Base-by-base conservation (phyloP, 2,113 vertebrate species). In the Tichodroma muraria region DNA sequence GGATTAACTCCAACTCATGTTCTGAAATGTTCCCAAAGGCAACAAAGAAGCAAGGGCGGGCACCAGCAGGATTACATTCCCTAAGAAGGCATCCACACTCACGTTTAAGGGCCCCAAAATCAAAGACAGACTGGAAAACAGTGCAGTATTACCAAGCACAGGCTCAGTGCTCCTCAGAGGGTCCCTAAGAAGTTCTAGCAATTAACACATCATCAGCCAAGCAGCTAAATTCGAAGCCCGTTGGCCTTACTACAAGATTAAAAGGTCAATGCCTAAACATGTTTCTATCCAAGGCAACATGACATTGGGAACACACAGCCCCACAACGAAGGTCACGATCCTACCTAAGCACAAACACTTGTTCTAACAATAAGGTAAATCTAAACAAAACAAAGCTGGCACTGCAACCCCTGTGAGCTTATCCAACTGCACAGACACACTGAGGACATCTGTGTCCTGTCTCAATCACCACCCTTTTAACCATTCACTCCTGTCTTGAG, bases 201-300 rank as follows among this genome's bases (percentile, higher is more conserved):
- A 50, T 13, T 21, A 59, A 52, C 52, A 75, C 13, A 54, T 8
- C 71, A 53, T 27, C 52, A 49, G 33, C 37, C 25, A 18, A 0
- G 0, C 8, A 65, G 52, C 49, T 47, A 8, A 86, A 87, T 13
- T 70, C 84, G 52, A 69, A 86, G 40, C 52, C 27, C 52, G 30
- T 8, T 60, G 69, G 68, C 80, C 47, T 68, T 10, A 22, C 35
- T 40, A 21, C 73, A 35, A 22, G 53, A 89, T 15, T n/a, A 28
- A 94, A 96, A 95, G 93, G 87, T 94, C 93, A 94, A 6, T 31
- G 50, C 54, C 83, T 80, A 10, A 92, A 61, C 28, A 35, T 4
- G 57, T 38, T 81, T 42, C 86, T 89, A 63, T 37, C 53, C 91
- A 57, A 66, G 78, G 81, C 53, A 87, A 88, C 30, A 1, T 27